Conservation (phyloP, 2,888 invertebrate genomes). For the Leptinotarsa haldemani region DNA sequence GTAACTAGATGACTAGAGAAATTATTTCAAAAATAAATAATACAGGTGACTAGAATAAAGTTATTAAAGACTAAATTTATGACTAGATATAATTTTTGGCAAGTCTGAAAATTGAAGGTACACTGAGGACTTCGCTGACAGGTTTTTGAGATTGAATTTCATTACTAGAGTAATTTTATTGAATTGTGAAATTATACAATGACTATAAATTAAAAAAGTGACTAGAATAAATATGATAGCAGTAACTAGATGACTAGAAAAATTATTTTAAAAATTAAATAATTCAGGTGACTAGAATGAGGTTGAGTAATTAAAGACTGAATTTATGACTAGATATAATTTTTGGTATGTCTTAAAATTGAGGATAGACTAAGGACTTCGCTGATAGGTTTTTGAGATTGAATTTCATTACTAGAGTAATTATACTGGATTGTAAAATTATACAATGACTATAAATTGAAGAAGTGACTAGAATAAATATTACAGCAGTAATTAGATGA, state of each 20-base stretch:
- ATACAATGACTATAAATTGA: background rate
- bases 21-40: background rate
- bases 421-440: background rate
- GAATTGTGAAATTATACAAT: background rate
- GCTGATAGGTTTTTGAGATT: too few relatives aligned
- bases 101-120: too few relatives aligned
- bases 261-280: too few relatives aligned
- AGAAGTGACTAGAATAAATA: background rate
- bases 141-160: too few relatives aligned
- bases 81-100: too few relatives aligned
- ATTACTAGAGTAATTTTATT: background rate
- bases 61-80: too few relatives aligned
- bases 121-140: too few relatives aligned
- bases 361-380: too few relatives aligned
- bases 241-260: conserved; percentile 5
- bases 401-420: background rate
- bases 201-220: background rate
- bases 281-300: too few relatives aligned
- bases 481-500: background rate
- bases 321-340: too few relatives aligned
- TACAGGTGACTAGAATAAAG: too few relatives aligned
- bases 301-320: background rate
- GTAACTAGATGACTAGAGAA: conserved; percentile 12
- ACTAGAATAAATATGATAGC: background rate
- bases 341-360: too few relatives aligned